Evolutionary conservation across 2,797 vertebrate species (phyloP).

Genomic region (Danio aesculapii): DNA sequence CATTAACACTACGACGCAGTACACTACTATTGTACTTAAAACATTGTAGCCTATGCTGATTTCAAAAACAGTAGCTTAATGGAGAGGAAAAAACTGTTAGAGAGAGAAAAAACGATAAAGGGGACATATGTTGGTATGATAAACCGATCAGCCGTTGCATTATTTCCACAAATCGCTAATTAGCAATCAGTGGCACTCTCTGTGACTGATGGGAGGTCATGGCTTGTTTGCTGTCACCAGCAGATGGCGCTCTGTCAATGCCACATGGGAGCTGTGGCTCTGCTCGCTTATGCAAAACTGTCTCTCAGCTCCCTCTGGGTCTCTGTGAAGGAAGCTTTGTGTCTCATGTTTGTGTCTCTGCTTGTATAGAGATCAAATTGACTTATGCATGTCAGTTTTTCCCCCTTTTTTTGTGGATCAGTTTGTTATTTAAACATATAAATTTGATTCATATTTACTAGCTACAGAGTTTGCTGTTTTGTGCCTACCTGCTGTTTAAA

Average conservation of each 20-base stretch:
- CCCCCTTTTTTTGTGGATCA: background rate
- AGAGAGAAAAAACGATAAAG: background rate
- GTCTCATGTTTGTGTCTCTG: background rate
- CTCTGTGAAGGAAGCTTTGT: background rate
- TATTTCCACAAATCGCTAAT: background rate
- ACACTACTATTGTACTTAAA: too few species aligned
- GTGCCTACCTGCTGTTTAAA: background rate
- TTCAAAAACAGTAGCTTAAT: background rate
- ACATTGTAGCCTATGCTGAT: background rate
- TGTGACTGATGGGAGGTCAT: conserved; percentile 28
- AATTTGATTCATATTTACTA: background rate
- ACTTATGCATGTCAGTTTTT: background rate
- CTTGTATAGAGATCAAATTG: background rate
- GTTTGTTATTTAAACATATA: conserved; percentile 1
- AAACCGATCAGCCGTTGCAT: background rate
- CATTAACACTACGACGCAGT: too few species aligned
- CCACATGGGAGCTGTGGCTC: conserved; percentile 35
- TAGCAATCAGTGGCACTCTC: background rate
- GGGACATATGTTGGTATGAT: background rate
- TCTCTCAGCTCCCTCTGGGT: conserved; percentile 3
- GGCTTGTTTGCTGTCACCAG: conserved; percentile 36
- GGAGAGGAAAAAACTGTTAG: too few species aligned
- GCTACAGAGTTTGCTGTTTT: too few species aligned
- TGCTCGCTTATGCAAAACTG: background rate
- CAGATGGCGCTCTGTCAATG: conserved; percentile 54